Evolutionary conservation across 2,888 invertebrate species (phyloP), one percentile per base, ranked within the genome.

Genomic region (Watsonalla cultraria): DNA sequence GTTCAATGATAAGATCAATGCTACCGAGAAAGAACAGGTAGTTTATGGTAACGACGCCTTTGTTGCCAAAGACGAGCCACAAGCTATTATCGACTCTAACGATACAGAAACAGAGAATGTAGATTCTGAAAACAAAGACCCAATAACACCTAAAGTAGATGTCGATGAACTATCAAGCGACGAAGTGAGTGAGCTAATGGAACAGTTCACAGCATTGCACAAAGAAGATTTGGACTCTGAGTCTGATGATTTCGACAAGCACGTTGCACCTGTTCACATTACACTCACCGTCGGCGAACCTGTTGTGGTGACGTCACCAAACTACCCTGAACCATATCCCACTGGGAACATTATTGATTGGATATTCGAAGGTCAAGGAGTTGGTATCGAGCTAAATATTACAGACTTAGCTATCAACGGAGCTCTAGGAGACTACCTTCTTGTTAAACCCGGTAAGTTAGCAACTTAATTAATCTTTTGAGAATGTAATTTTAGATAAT

Each of bases 351-450:
- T 76, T 0, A 60, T 80, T 0, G 90, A 90, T 53, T 90, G 86
- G 86, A 65, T 86, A 7, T 65, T 90, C 5, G 74, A 80, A 33
- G 89, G 87, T 0, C 75, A 82, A 2, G 90, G 90, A 0, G 61
- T 63, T 11, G 91, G 91, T 0, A 84, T 91, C 5, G 91, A 91
- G 58, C 55, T 91, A 37, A 90, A 88, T 51, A 65, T 91, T 1
- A 87, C 86, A 0, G 77, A 82, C 37, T 80, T 90, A 9, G 65
- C 67, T 9, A 64, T 91, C 2, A 86, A 84, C 47, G 84, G 89
- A 1, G 72, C 67, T 9, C 8, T 74, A 0, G 83, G 82, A 4
- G 85, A 91, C 57, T 91, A 86, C 54, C 67, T 91, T 7, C 64
- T 90, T 13, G 68, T 91, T 0, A 87, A 82, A 70, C 91, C 91